Percentiles rank a stretch among this genome's conserved stretches.
phyloP scores from a whole-genome alignment of 2,888 invertebrate genomes.

The Eubasilissa splendida region DNA sequence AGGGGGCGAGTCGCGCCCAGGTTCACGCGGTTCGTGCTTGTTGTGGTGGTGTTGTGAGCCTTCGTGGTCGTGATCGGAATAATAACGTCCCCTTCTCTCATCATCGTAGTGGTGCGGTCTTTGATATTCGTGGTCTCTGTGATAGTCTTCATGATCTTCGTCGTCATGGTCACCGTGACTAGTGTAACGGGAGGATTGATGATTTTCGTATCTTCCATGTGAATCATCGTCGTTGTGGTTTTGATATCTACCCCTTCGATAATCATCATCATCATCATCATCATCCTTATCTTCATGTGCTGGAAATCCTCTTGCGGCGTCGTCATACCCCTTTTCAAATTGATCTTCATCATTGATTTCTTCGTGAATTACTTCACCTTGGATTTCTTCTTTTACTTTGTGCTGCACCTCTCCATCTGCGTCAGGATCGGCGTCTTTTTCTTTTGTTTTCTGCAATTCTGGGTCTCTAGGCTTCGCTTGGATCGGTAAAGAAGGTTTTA shows the following conservation, averaged over 20 bases:
- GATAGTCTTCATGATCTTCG: slow-evolving; percentile 59
- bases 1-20: slow-evolving; percentile 11
- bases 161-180: slow-evolving; percentile 43
- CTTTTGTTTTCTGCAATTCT: slow-evolving; percentile 51
- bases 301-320: slow-evolving; percentile 68
- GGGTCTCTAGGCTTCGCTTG: slow-evolving; percentile 20
- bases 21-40: slow-evolving; percentile 46
- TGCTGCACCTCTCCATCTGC: slow-evolving; percentile 61
- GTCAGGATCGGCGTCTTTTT: slow-evolving; percentile 56
- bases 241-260: slow-evolving; percentile 37
- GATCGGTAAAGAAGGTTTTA: slow-evolving; percentile 13
- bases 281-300: slow-evolving; percentile 63
- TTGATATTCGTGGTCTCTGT: slow-evolving; percentile 61
- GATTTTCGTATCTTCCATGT: slow-evolving; percentile 38
- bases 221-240: slow-evolving; percentile 44
- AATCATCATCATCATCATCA: slow-evolving; percentile 58
- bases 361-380: slow-evolving; percentile 64
- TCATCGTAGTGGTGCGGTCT: slow-evolving; percentile 66
- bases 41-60: slow-evolving; percentile 46
- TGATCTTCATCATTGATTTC: slow-evolving; percentile 69
- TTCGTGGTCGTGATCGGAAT: slow-evolving; percentile 46
- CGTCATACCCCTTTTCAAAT: slow-evolving; percentile 69
- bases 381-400: slow-evolving; percentile 63
- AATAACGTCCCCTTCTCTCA: slow-evolving; percentile 33
- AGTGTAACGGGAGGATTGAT: slow-evolving; percentile 18